Conservation (phyloP, 2,113 vertebrate species). For the Pavo muticus region DNA sequence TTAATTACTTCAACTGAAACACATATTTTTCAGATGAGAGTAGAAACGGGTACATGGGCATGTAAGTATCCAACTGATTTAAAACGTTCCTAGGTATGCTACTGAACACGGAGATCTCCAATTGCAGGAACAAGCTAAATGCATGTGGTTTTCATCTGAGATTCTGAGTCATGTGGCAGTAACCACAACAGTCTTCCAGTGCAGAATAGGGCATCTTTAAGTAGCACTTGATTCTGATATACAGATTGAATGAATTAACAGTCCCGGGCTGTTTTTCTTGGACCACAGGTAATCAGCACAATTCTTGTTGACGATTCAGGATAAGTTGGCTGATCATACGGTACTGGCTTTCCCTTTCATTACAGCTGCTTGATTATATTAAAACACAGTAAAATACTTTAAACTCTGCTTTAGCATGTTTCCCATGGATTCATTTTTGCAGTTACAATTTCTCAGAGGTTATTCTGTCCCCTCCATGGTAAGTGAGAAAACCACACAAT, state of each 20-base stretch:
- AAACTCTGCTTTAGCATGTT: neutral
- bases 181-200: conserved; percentile 15
- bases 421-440: neutral
- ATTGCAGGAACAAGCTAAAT: neutral
- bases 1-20: neutral
- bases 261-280: neutral
- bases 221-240: conserved; percentile 25
- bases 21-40: neutral
- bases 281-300: neutral
- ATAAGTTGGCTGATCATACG: neutral
- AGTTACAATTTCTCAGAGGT: neutral
- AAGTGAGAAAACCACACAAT: neutral
- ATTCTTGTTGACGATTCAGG: rapidly evolving
- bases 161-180: conserved; percentile 32
- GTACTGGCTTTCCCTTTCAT: neutral
- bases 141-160: conserved; percentile 16
- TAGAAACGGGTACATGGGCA: neutral
- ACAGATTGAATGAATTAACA: conserved; percentile 9
- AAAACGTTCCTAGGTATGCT: neutral
- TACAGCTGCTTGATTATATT: neutral
- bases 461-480: neutral
- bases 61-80: neutral
- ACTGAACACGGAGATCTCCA: neutral
- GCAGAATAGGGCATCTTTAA: conserved; percentile 19
- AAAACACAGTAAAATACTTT: neutral